Conservation (phyloP, 1,140 invertebrate genomes). For the Bombus affinis region DNA sequence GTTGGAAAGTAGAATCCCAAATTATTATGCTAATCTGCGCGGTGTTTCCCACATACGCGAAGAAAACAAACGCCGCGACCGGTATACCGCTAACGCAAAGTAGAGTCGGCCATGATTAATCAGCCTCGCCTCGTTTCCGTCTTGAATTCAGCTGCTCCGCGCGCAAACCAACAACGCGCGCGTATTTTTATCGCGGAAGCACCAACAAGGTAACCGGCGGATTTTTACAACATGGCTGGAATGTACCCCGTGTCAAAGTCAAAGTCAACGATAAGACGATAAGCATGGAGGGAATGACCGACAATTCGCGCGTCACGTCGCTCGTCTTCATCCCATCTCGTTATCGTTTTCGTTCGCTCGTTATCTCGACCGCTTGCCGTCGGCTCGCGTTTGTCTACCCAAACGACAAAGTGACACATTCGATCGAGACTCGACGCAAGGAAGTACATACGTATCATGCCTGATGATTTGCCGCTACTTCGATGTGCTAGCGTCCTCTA, state of each 20-base stretch:
- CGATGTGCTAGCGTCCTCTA: constrained; percentile 52
- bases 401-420: background rate
- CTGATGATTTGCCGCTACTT: constrained; percentile 5
- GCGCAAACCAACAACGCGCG: background rate
- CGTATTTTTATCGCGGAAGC: constrained; percentile 5
- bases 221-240: constrained; percentile 25
- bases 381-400: background rate
- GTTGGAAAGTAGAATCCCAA: constrained; percentile 37
- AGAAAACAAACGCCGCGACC: background rate
- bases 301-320: constrained; percentile 31
- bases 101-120: constrained; percentile 40
- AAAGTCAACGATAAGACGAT: constrained; percentile 56
- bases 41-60: background rate
- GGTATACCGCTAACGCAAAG: constrained; percentile 17
- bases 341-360: constrained; percentile 5
- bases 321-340: background rate
- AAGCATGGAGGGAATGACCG: constrained; percentile 37
- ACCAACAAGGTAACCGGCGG: constrained; percentile 34
- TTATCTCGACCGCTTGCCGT: constrained; percentile 5
- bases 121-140: constrained; percentile 18
- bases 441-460: background rate
- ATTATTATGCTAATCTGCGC: constrained; percentile 31
- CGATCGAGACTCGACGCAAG: background rate
- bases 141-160: background rate
- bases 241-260: constrained; percentile 51